A percentile compares a stretch with the other conserved stretches of the same genome.
Conservation (phyloP, 2,797 vertebrate species). For the Podargus strigoides region DNA sequence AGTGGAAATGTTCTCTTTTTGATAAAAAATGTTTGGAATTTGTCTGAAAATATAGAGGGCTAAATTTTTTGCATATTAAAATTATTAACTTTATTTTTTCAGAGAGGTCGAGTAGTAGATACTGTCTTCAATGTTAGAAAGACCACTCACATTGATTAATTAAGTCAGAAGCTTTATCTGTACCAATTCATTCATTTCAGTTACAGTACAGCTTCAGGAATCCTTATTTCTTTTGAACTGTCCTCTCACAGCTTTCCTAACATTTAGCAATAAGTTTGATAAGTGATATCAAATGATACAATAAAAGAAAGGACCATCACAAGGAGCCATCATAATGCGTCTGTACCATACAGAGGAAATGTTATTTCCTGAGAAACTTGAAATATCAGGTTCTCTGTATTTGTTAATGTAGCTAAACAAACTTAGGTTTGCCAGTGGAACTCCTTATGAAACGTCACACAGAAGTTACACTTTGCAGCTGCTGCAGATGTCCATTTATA, state of each 20-base stretch:
- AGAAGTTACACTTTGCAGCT: neutral
- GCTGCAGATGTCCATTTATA: neutral
- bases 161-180: neutral
- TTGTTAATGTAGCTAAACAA: neutral
- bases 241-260: neutral
- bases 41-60: neutral
- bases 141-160: neutral
- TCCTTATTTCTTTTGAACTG: neutral
- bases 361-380: neutral
- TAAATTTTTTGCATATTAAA: neutral
- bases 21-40: neutral
- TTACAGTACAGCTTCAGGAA: neutral
- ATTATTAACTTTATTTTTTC: neutral
- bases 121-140: neutral
- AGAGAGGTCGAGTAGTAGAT: neutral
- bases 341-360: neutral
- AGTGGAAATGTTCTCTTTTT: neutral
- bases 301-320: neutral
- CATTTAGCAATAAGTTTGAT: neutral
- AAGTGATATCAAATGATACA: neutral
- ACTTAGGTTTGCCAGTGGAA: neutral
- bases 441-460: neutral
- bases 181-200: neutral
- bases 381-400: neutral
- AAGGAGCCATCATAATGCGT: neutral